These are phyloP conservation scores for Apocheima hispidaria DNA, from an alignment of 2,888 invertebrate genomes.

Conservation along the genomic window DNA sequence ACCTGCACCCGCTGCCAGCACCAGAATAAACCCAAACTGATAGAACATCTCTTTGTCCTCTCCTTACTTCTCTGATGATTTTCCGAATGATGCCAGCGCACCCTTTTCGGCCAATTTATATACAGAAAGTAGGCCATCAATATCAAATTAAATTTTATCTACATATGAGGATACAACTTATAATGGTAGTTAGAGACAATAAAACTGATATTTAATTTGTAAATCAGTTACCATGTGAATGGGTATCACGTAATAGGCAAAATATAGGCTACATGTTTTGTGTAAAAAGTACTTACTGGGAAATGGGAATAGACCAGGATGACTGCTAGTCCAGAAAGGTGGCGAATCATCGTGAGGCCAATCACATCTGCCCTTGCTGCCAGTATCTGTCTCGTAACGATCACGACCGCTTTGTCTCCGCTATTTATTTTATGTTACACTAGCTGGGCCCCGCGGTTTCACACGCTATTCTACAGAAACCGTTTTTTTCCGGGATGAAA, in stretches of 20 bases:
- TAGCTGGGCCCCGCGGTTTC: too few species aligned
- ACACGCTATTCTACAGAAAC: too few species aligned
- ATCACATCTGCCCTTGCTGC: too few species aligned
- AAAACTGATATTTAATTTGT: slow-evolving; percentile 14
- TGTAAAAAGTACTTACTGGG: too few species aligned
- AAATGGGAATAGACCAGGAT: too few species aligned
- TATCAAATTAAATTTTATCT: slow-evolving; percentile 39
- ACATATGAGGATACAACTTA: neutral
- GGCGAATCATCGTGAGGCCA: too few species aligned
- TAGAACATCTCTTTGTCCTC: slow-evolving; percentile 46
- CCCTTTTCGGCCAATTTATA: slow-evolving; percentile 48
- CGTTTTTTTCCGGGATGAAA: too few species aligned
- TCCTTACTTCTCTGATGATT: slow-evolving; percentile 19
- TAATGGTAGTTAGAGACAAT: slow-evolving; percentile 7
- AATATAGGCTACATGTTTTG: neutral
- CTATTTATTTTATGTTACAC: too few species aligned
- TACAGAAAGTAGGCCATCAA: slow-evolving; percentile 50
- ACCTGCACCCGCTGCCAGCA: slow-evolving; percentile 53
- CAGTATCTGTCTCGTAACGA: too few species aligned
- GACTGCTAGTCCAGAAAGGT: too few species aligned
- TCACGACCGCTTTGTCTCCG: too few species aligned
- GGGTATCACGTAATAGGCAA: too few species aligned
- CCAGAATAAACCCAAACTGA: slow-evolving; percentile 42
- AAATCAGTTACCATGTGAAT: slow-evolving; percentile 17
- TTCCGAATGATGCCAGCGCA: slow-evolving; percentile 40